Percentiles rank a stretch among this genome's conserved stretches.
These are phyloP conservation scores for Ectemnius lituratus DNA, from an alignment of 2,888 invertebrate genomes.

Conservation along the genomic window DNA sequence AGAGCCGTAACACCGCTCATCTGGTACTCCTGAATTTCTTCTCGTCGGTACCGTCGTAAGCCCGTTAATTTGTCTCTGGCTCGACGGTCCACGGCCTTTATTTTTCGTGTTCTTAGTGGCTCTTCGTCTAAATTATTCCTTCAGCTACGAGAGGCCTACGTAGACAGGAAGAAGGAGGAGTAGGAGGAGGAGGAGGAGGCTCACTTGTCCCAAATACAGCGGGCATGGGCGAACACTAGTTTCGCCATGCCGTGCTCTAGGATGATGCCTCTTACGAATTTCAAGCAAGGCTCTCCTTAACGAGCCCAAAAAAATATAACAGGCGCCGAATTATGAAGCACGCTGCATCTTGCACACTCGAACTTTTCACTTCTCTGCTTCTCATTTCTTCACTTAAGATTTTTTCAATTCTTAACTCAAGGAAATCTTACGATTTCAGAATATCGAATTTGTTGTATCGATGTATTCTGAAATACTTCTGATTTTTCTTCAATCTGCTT, in stretches of 20 bases:
- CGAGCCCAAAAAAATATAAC: constrained; percentile 22
- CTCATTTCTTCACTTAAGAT: background rate
- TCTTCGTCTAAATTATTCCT: constrained; percentile 31
- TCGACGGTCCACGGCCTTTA: constrained; percentile 11
- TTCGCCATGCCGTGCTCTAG: constrained; percentile 48
- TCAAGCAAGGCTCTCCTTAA: constrained; percentile 33
- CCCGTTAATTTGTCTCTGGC: constrained; percentile 36
- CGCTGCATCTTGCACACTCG: constrained; percentile 11
- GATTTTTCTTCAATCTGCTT: too few species aligned
- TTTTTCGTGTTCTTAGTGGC: constrained; percentile 22
- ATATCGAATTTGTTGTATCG: too few species aligned
- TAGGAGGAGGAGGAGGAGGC: constrained; percentile 49
- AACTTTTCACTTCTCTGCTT: background rate
- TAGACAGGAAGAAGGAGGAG: constrained; percentile 5
- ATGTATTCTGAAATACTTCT: too few species aligned
- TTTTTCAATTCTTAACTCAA: background rate
- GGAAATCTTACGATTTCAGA: too few species aligned
- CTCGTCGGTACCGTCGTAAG: background rate
- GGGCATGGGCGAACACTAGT: constrained; percentile 40
- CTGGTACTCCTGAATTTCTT: background rate
- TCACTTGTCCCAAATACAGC: constrained; percentile 70
- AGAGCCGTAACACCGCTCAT: too few species aligned
- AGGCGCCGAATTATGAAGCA: constrained; percentile 13
- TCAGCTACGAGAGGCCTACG: constrained; percentile 36
- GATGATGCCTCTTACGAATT: constrained; percentile 37